Evolutionary conservation across 2,797 vertebrate species (phyloP), one percentile per base, ranked within the genome.

Genomic region (Synanceia verrucosa): DNA sequence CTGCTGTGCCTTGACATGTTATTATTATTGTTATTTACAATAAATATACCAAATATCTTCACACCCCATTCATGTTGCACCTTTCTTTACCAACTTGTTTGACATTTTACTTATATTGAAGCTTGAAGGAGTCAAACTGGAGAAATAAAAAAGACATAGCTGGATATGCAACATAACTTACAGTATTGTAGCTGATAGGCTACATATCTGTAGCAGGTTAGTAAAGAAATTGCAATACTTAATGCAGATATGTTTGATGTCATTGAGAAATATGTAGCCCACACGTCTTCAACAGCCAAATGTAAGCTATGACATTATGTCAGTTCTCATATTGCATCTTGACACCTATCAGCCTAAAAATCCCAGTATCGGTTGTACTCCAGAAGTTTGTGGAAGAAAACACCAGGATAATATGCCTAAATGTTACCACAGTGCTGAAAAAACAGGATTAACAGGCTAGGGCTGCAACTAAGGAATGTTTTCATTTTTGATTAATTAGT

Each of bases 11-110:
- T 41, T 29, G 14, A 51, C 26, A 29, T 44, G 21, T 31, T 13
- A 26, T 56, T 55, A 61, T 71, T 36, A 26, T 56, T 55, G 57
- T 71, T 36, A 70, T 58, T 63, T 9, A 1, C 13, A 58, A 36
- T 61, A 14, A 21, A 48, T 28, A 28, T 19, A 5, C 14, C 9
- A 23, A 52, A 41, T 10, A 50, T 57, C 16, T 44, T 58, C 10
- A 56, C 26, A 39, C 0, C 5, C 10, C 26, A 37, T 33, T 58
- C 13, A 5, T 14, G 9, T 47, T 46, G 5, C 12, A 41, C 6
- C 2, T 24, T 36, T 62, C 37, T 62, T 50, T 5, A 34, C 28
- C 13, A 75, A 58, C 6, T 5, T 52, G 36, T 41, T 43, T 9
- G 6, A 66, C 9, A n/a, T 47, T 48, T 65, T 18, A 43, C 23